These are phyloP conservation scores for Carterocephalus palaemon DNA, from an alignment of 2,888 invertebrate species.

Conservation along the genomic window DNA sequence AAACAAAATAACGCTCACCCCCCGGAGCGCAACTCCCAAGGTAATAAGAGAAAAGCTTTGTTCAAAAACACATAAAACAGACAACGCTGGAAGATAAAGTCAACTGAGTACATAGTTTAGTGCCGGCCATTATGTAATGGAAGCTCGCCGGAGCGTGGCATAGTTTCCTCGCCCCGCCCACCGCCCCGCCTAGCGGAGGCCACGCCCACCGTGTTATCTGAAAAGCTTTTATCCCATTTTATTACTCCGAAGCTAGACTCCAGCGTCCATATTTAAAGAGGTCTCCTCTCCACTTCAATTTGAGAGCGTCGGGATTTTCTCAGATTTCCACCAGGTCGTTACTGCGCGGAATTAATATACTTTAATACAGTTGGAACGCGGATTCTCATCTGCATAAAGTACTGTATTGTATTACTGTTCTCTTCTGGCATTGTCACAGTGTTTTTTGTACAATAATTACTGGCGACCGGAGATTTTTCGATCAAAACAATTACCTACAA, in stretches of 20 bases:
- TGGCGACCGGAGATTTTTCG: too few relatives aligned
- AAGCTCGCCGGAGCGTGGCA: conserved; percentile 46
- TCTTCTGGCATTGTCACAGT: too few relatives aligned
- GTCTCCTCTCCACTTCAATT: conserved; percentile 22
- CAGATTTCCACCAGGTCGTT: conserved; percentile 17
- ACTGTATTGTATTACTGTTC: too few relatives aligned
- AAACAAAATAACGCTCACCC: too few relatives aligned
- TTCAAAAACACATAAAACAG: background rate
- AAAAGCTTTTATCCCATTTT: conserved; percentile 31
- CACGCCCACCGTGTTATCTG: conserved; percentile 33
- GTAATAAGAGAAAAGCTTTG: conserved; percentile 2
- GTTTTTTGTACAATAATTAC: too few relatives aligned
- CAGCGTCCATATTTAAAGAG: conserved; percentile 22
- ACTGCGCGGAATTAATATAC: conserved; percentile 8
- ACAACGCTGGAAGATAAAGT: conserved; percentile 3
- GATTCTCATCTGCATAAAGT: conserved; percentile 6
- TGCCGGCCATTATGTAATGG: conserved; percentile 11
- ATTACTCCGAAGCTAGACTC: conserved; percentile 23
- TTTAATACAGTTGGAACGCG: conserved; percentile 15
- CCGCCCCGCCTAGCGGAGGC: conserved; percentile 40
- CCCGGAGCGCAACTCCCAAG: background rate
- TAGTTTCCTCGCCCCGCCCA: conserved; percentile 52
- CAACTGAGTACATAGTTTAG: conserved; percentile 7
- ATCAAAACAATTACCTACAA: too few relatives aligned
- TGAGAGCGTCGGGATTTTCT: conserved; percentile 17